These are phyloP conservation scores for Campopleginae sp. DNA, from an alignment of 2,888 invertebrate genomes.

Conservation along the genomic window DNA sequence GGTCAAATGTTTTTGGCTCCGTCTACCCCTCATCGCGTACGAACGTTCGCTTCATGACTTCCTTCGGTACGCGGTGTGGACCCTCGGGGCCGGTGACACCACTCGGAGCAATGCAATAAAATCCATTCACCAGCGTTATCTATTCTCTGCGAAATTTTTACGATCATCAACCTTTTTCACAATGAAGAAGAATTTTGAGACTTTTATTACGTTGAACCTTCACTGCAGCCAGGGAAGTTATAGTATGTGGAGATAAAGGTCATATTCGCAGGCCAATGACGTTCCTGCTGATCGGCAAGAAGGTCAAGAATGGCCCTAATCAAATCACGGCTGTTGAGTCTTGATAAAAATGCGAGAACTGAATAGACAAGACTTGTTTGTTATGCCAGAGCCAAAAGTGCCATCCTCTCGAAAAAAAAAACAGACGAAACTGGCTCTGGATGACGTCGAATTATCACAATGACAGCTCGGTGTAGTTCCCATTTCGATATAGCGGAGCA, in stretches of 20 bases:
- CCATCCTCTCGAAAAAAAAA: neutral
- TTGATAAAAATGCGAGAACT: neutral
- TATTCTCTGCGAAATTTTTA: constrained; percentile 43
- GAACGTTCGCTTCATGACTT: constrained; percentile 27
- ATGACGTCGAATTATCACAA: neutral
- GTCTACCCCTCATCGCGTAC: constrained; percentile 39
- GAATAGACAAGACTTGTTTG: neutral
- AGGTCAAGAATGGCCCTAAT: neutral
- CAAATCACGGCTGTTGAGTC: neutral
- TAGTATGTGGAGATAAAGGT: neutral
- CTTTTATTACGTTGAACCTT: constrained; percentile 32
- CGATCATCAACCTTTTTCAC: constrained; percentile 28
- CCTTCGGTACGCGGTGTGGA: constrained; percentile 10
- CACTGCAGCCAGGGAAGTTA: neutral
- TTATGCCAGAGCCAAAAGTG: neutral
- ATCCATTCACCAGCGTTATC: constrained; percentile 46
- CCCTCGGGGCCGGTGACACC: constrained; percentile 38
- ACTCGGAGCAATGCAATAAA: constrained; percentile 35
- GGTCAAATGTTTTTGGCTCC: constrained; percentile 17
- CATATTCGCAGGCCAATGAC: neutral
- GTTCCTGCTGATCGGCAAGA: too few species aligned
- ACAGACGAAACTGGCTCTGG: neutral
- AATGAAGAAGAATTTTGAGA: constrained; percentile 28
- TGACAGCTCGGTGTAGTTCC: neutral
- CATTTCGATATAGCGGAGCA: neutral